Percentiles rank a stretch among this genome's conserved stretches.
phyloP scores from a whole-genome alignment of 2,113 vertebrate species.

The Neotragus moschatus region DNA sequence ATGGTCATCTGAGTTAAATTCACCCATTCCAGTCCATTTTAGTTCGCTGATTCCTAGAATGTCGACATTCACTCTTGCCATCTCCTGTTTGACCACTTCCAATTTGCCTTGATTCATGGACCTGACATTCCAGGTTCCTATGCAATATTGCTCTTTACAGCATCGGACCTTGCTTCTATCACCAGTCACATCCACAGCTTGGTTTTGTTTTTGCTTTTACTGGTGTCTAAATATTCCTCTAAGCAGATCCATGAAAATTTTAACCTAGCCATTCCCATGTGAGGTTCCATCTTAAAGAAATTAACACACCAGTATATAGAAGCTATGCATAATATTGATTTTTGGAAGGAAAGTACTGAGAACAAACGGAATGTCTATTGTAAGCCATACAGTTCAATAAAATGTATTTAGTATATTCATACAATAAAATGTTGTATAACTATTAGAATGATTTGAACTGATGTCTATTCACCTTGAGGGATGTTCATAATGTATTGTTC shows the following conservation, averaged over 20 bases:
- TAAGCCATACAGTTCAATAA: not conserved
- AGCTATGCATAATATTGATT: not conserved
- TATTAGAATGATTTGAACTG: constrained; percentile 8
- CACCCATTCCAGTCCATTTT: too few species aligned
- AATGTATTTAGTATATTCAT: not conserved
- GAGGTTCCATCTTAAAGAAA: not conserved
- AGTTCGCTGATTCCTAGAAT: too few species aligned
- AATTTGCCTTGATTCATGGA: too few species aligned
- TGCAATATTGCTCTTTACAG: too few species aligned
- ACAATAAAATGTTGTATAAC: not conserved
- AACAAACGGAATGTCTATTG: not conserved
- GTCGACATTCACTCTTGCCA: too few species aligned
- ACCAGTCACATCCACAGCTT: too few species aligned
- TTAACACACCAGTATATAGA: not conserved
- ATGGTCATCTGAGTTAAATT: too few species aligned
- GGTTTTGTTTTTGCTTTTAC: too few species aligned
- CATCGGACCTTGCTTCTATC: too few species aligned
- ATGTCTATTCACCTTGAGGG: not conserved
- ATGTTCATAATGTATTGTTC: not conserved
- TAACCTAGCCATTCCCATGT: not conserved
- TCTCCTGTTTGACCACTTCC: too few species aligned
- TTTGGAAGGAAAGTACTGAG: not conserved
- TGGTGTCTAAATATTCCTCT: not conserved
- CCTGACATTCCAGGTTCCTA: too few species aligned
- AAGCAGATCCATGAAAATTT: not conserved